Evolutionary conservation across 2,113 vertebrate species (phyloP).

Genomic region (Eonycteris spelaea): DNA sequence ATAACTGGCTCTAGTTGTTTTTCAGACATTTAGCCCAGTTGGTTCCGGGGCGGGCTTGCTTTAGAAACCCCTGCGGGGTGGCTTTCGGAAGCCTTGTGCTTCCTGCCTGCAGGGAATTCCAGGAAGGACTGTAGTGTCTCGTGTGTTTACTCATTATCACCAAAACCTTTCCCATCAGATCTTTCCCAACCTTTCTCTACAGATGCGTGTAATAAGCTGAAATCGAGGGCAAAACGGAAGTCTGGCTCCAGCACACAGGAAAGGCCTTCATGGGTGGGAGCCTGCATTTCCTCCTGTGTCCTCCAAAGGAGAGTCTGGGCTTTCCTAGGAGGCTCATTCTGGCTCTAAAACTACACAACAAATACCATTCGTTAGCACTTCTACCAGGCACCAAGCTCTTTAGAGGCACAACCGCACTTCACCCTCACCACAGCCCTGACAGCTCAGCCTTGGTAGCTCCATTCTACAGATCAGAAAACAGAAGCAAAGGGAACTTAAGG

Average conservation of each 20-base stretch:
- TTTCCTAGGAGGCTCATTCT: not conserved
- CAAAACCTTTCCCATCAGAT: not conserved
- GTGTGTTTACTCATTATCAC: too few species aligned
- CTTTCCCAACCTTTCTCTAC: not conserved
- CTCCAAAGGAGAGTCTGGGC: too few species aligned
- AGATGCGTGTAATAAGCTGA: not conserved
- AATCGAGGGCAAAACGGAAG: too few species aligned
- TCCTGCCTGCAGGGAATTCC: not conserved
- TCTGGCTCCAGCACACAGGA: not conserved
- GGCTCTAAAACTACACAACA: not conserved
- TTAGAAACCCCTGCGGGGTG: not conserved
- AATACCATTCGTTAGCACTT: accelerated
- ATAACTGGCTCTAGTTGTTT: not conserved
- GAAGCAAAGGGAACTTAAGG: not conserved
- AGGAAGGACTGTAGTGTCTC: accelerated
- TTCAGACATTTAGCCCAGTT: not conserved
- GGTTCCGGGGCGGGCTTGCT: not conserved
- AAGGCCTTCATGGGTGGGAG: not conserved
- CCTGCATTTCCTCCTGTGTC: not conserved
- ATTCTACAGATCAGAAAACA: not conserved
- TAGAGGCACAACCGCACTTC: accelerated
- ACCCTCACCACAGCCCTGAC: not conserved
- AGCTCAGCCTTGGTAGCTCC: not conserved
- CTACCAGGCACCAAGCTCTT: not conserved
- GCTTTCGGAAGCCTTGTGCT: too few species aligned